Evolutionary conservation across 2,888 invertebrate species (phyloP), one percentile per base, ranked within the genome.

Genomic region (Drosophila vallismaia): DNA sequence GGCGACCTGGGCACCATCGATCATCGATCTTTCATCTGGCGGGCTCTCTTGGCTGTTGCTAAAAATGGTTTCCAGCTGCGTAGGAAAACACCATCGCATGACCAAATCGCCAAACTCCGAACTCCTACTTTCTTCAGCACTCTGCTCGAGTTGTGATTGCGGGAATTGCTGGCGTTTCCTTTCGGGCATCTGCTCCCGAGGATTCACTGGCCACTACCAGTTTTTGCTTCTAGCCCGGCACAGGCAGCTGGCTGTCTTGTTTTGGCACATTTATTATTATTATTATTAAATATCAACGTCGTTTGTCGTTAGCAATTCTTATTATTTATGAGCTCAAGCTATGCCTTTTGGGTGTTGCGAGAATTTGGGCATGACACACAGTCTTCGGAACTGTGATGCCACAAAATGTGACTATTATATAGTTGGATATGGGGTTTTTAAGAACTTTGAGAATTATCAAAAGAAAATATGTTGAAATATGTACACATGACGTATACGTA

Each of bases 41-140:
- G 81, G 71, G 75, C 75, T 72, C 85, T 81, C 79, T 36, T n/a
- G 36, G 36, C 36, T n/a, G 12, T 36, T n/a, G 76, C 88, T 86
- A 77, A 85, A 88, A 86, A 88, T 88, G 85, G 85, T 59, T 86
- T 88, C 85, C 87, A 86, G 85, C 85, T 88, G 88, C 75, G 86
- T 75, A 85, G 77, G 77, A 88, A 85, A 85, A 88, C 85, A 88
- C 85, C 85, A 85, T 86, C 88, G 86, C 88, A 86, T 88, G 88
- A 86, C 88, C 85, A 85, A 88, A 86, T 87, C 86, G 64, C 74
- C 40, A 14, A 42, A 9, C 60, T 46, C 62, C 59, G 75, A 75
- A 83, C 80, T 77, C 68, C 71, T 84, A 76, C 84, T 86, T 88
- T 88, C 83, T 83, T 82, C 83, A 53, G 59, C 53, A 59, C 71